Conservation (phyloP, 2,113 vertebrate species). For the Podarcis cretensis region DNA sequence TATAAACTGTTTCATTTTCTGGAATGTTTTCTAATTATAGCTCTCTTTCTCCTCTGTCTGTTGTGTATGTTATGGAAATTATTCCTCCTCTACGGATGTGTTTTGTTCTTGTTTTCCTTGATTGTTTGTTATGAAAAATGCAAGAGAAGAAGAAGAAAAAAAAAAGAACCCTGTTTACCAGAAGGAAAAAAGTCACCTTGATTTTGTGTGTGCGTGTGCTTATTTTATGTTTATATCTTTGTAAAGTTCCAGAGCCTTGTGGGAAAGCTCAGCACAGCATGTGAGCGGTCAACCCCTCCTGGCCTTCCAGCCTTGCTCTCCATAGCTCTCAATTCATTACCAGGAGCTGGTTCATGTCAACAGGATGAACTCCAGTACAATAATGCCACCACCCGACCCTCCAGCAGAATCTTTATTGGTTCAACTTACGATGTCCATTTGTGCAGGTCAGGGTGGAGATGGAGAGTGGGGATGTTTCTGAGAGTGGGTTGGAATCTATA, state of each 20-base stretch:
- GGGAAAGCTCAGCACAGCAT: neutral
- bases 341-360: neutral
- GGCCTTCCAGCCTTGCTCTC: neutral
- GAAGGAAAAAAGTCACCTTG: constrained; percentile 42
- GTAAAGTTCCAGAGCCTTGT: rapidly evolving
- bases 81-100: constrained; percentile 55
- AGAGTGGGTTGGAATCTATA: neutral
- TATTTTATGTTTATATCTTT: constrained; percentile 34
- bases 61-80: constrained; percentile 53
- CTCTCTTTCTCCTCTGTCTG: neutral
- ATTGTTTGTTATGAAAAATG: constrained; percentile 56
- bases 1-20: constrained; percentile 27
- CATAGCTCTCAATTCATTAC: neutral
- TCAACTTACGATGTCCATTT: neutral
- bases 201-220: constrained; percentile 30
- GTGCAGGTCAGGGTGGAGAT: neutral
- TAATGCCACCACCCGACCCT: neutral
- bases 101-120: constrained; percentile 23
- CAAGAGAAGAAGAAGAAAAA: constrained; percentile 51
- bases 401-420: too few species aligned
- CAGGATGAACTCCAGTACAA: neutral
- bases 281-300: neutral
- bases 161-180: constrained; percentile 65
- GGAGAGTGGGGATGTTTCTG: neutral
- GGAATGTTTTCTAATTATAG: constrained; percentile 62